phyloP scores from a whole-genome alignment of 37 sponge, comb jelly and placozoan species.

The Ianthella basta region DNA sequence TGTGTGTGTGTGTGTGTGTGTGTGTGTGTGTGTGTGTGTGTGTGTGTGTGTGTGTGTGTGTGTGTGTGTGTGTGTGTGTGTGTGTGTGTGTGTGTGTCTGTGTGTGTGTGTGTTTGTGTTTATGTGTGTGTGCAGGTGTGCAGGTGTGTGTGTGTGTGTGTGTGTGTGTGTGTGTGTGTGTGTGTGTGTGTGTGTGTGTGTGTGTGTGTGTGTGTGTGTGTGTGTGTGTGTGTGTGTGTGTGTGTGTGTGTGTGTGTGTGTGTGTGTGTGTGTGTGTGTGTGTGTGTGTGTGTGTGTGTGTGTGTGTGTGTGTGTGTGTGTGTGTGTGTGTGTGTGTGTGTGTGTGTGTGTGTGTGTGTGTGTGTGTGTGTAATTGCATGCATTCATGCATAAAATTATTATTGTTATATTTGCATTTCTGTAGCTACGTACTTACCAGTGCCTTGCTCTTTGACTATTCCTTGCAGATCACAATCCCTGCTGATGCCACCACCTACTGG shows the following conservation, averaged over 20 bases:
- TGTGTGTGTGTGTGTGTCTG: background rate
- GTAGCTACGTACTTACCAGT: too few species aligned
- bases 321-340: slow-evolving; percentile 29
- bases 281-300: slow-evolving; percentile 10
- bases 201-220: background rate
- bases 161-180: background rate
- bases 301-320: slow-evolving; percentile 29
- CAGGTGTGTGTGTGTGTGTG: background rate
- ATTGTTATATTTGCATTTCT: too few species aligned
- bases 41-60: slow-evolving; percentile 22
- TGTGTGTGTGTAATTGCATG: background rate
- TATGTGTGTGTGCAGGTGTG: background rate
- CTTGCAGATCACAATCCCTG: slow-evolving; percentile 45
- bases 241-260: slow-evolving; percentile 23
- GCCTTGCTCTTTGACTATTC: too few species aligned
- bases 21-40: slow-evolving; percentile 29
- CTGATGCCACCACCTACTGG: slow-evolving; percentile 61
- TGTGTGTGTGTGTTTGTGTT: background rate
- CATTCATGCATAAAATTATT: too few species aligned
- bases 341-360: slow-evolving; percentile 20
- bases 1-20: slow-evolving; percentile 23
- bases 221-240: slow-evolving; percentile 26
- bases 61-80: background rate
- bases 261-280: slow-evolving; percentile 26
- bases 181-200: too few species aligned